Base-by-base conservation (phyloP, 2,888 invertebrate genomes). In the Euzophera pinguis region DNA sequence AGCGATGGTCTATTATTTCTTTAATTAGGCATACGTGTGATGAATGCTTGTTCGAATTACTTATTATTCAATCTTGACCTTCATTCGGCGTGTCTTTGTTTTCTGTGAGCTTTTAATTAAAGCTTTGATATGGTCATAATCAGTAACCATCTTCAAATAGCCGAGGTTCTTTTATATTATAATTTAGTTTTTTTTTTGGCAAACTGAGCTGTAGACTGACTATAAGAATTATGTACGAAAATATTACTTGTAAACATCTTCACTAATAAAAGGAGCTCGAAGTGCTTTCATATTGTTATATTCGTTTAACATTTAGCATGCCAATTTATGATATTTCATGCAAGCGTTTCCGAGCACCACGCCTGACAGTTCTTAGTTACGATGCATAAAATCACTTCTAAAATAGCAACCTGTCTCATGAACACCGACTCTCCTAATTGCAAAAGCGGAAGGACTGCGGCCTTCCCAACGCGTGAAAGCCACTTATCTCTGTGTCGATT, bases 401-500 rank as follows among this genome's bases (percentile, higher is more conserved):
- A 73, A 49, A 64, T 57, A 62, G 60, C 48, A 56, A 60, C 53
- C 58, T 63, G 57, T 53, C 53, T 8, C 12, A 9, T 39, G 49
- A 39, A 49, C 39, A 50, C 56, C 57, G 42, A 47, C 53, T 55
- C 61, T 61, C 57, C 64, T 74, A 69, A 77, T 73, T 73, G 64
- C 65, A 62, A 59, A 50, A 56, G 59, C 62, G 58, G 62, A 62
- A 62, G 61, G 60, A 55, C 56, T 56, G 52, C 56, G 60, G 55
- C 62, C 58, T 53, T 61, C 58, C 56, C 54, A 65, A 67, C 65
- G 64, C 63, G 69, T 70, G 78, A 78, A 76, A 78, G 76, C 67
- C 57, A 60, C 59, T 67, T 69, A 71, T 68, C 71, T 66, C 56
- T 63, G 70, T 72, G 70, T 72, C 59, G 58, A 68, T 67, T 69